Conservation (phyloP, 2,888 invertebrate genomes). For the Ernsta delagoae region DNA sequence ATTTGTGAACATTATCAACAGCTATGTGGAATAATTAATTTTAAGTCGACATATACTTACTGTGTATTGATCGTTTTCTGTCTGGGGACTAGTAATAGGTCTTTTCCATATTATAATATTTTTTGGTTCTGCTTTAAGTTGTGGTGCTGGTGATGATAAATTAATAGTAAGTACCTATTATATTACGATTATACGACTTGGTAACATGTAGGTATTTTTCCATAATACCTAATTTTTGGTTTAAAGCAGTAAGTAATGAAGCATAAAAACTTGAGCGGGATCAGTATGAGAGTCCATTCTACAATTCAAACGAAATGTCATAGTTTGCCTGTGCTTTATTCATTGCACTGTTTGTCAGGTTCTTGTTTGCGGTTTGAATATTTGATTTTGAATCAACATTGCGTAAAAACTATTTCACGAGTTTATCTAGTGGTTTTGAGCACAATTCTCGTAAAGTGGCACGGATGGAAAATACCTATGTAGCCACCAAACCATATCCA, state of each 20-base stretch:
- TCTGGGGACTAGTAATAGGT: no score
- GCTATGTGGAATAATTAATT: no score
- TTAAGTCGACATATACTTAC: no score
- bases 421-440: slow-evolving; percentile 6
- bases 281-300: slow-evolving; percentile 10
- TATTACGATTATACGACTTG: no score
- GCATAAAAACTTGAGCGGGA: slow-evolving; percentile 29
- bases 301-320: slow-evolving; percentile 28
- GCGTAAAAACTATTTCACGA: slow-evolving; percentile 26
- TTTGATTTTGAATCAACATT: slow-evolving; percentile 26
- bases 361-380: slow-evolving; percentile 25
- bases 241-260: slow-evolving; percentile 16
- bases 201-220: no score
- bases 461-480: no score
- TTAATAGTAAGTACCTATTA: no score
- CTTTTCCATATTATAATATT: no score
- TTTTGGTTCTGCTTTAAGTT: no score
- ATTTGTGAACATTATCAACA: no score
- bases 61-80: no score
- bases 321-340: slow-evolving; percentile 33
- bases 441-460: not conserved
- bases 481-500: not conserved
- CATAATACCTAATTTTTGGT: not conserved
- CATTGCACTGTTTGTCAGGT: slow-evolving; percentile 20
- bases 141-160: no score